Evolutionary conservation across 1,140 invertebrate genomes (phyloP).

Genomic region (Drosophila trapezifrons): DNA sequence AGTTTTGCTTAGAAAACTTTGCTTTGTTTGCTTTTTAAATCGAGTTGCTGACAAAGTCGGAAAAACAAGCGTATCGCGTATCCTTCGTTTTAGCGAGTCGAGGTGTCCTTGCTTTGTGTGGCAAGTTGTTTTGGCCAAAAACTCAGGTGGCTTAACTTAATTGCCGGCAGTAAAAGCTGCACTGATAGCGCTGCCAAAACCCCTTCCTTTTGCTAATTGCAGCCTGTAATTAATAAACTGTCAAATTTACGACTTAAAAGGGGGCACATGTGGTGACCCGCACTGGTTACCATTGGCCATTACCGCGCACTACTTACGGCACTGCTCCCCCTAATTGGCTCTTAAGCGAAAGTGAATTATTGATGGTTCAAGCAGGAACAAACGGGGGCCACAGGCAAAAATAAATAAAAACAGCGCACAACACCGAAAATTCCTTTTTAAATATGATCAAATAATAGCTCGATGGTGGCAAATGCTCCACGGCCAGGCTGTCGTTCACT

Average conservation of each 20-base stretch:
- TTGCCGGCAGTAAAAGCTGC: slow-evolving; percentile 11
- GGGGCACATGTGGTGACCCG: slow-evolving; percentile 54
- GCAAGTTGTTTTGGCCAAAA: slow-evolving; percentile 17
- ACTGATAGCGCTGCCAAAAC: slow-evolving; percentile 29
- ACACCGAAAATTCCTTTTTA: slow-evolving; percentile 75
- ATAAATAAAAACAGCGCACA: slow-evolving; percentile 5
- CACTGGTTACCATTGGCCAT: slow-evolving; percentile 12
- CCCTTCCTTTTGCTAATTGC: slow-evolving; percentile 24
- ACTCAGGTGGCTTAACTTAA: slow-evolving; percentile 30
- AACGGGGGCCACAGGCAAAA: slow-evolving; percentile 6
- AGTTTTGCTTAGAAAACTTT: slow-evolving; percentile 14
- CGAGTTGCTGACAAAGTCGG: slow-evolving; percentile 21
- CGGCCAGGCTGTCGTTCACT: slow-evolving; percentile 58
- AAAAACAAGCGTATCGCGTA: slow-evolving; percentile 44
- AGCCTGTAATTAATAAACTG: slow-evolving; percentile 71
- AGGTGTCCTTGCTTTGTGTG: slow-evolving; percentile 5
- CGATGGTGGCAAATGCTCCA: slow-evolving; percentile 39
- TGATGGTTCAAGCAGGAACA: slow-evolving; percentile 63
- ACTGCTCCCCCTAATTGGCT: slow-evolving; percentile 62
- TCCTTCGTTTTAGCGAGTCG: not conserved
- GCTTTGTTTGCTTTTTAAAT: slow-evolving; percentile 13
- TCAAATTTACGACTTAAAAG: slow-evolving; percentile 66
- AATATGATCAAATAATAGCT: slow-evolving; percentile 78
- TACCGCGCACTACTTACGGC: slow-evolving; percentile 7
- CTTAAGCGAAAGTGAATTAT: slow-evolving; percentile 78